phyloP scores from a whole-genome alignment of 2,888 invertebrate species.

The Podotricha telesiphe region DNA sequence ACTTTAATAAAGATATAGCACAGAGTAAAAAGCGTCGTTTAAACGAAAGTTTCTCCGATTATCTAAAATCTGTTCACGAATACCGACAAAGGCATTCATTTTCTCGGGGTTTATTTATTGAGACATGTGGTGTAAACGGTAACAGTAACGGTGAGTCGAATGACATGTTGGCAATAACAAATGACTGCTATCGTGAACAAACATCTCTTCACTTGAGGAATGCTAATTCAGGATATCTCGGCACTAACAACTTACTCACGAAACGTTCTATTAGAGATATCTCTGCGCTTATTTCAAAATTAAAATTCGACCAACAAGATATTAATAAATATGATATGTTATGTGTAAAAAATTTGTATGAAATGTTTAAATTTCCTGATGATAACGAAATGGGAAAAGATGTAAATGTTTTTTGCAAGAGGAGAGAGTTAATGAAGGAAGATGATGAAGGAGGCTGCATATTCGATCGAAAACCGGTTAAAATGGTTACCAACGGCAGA shows the following conservation, averaged over 20 bases:
- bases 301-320: constrained; percentile 7
- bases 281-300: background rate
- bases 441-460: background rate
- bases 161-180: constrained; percentile 77
- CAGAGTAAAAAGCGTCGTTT: background rate
- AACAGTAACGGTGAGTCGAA: constrained; percentile 72
- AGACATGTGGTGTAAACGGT: constrained; percentile 76
- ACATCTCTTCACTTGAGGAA: constrained; percentile 72
- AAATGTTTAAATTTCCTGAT: background rate
- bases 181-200: constrained; percentile 69
- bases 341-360: background rate
- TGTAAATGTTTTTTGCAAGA: background rate
- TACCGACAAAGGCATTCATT: constrained; percentile 73
- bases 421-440: background rate
- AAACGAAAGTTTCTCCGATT: constrained; percentile 46
- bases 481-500: background rate
- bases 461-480: background rate
- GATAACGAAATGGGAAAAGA: background rate
- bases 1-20: constrained; percentile 6
- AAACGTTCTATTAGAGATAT: constrained; percentile 48
- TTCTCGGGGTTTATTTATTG: constrained; percentile 78
- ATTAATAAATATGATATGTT: background rate
- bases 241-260: constrained; percentile 54
- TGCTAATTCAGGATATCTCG: constrained; percentile 70
- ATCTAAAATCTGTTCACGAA: constrained; percentile 61